A percentile compares a stretch with the other conserved stretches of the same genome.
Evolutionary conservation across 2,113 vertebrate species (phyloP).

Genomic region (Progne subis): DNA sequence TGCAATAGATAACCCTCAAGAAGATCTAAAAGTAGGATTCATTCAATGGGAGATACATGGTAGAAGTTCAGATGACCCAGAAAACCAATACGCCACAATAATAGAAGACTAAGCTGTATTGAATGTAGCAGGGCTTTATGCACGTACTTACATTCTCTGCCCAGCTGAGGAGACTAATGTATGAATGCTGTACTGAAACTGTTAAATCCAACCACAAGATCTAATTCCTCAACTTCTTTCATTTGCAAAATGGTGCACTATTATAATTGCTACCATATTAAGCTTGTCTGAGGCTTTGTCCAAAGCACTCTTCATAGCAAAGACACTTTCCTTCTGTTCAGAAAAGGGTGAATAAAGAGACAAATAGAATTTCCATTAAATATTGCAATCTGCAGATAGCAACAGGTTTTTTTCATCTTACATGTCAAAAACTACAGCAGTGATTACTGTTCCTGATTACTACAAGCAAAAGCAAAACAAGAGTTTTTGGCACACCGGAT

Average conservation of each 20-base stretch:
- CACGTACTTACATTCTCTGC: neutral
- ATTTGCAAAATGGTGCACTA: neutral
- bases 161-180: neutral
- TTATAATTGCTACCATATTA: neutral
- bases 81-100: neutral
- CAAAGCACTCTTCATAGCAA: neutral
- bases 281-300: neutral
- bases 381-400: neutral
- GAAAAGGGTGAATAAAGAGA: neutral
- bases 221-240: neutral
- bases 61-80: neutral
- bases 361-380: neutral
- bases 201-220: neutral
- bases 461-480: slow-evolving; percentile 14
- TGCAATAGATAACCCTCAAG: neutral
- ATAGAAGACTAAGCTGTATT: neutral
- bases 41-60: neutral
- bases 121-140: neutral
- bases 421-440: neutral
- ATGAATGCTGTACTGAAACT: neutral
- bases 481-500: neutral
- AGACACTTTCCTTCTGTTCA: neutral
- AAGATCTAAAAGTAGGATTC: neutral
- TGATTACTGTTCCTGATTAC: slow-evolving; percentile 29
- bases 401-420: slow-evolving; percentile 1